phyloP scores from a whole-genome alignment of 1,140 invertebrate species.

The Tetraneura akinire region DNA sequence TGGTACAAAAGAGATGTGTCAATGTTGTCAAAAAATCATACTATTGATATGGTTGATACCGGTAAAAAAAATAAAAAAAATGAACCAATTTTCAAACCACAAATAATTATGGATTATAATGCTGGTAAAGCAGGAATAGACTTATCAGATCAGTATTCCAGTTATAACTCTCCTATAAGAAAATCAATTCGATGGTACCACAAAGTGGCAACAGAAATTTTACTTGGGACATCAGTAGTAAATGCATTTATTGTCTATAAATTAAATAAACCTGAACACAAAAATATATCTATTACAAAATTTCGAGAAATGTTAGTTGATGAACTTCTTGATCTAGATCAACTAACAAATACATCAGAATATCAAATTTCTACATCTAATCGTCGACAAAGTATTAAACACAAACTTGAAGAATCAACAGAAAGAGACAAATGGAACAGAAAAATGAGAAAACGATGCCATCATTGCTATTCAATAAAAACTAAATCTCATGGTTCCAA shows the following conservation, averaged over 20 bases:
- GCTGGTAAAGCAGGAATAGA: conserved; percentile 58
- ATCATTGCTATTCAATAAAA: neutral
- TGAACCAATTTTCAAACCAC: conserved; percentile 55
- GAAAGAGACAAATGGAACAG: conserved; percentile 6
- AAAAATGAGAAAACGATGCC: neutral
- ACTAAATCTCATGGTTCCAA: neutral
- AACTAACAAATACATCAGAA: neutral
- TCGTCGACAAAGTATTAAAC: neutral
- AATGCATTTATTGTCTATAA: conserved; percentile 50
- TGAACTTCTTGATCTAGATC: conserved; percentile 6
- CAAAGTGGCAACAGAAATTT: conserved; percentile 59
- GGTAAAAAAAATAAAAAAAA: conserved; percentile 47
- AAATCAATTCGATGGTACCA: conserved; percentile 59
- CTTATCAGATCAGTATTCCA: conserved; percentile 59
- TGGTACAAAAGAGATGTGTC: conserved; percentile 58
- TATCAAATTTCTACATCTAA: neutral
- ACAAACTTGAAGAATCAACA: neutral
- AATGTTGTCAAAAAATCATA: conserved; percentile 56
- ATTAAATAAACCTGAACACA: neutral
- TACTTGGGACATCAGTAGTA: conserved; percentile 54
- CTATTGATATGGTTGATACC: conserved; percentile 54
- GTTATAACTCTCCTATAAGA: conserved; percentile 58
- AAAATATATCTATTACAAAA: conserved; percentile 21
- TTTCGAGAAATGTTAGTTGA: conserved; percentile 35
- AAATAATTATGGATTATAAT: conserved; percentile 58